Evolutionary conservation across 1,140 invertebrate genomes (phyloP).

Genomic region (Venustaconcha ellipsiformis): DNA sequence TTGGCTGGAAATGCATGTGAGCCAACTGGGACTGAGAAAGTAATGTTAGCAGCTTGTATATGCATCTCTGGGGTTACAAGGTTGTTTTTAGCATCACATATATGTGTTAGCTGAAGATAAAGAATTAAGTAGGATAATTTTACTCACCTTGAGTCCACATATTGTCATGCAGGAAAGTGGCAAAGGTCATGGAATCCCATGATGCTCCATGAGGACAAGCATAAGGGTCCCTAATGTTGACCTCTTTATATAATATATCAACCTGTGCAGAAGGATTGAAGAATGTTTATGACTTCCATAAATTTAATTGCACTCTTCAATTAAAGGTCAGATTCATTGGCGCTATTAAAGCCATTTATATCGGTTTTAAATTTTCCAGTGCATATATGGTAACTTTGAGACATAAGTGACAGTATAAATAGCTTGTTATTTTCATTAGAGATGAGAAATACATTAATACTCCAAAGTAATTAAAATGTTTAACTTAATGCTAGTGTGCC

Average conservation of each 20-base stretch:
- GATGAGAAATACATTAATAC: too few relatives aligned
- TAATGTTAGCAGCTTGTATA: too few relatives aligned
- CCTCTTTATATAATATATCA: conserved; percentile 53
- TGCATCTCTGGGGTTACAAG: too few relatives aligned
- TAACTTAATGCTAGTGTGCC: too few relatives aligned
- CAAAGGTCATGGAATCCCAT: conserved; percentile 64
- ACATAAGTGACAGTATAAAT: too few relatives aligned
- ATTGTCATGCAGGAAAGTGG: conserved; percentile 52
- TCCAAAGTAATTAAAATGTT: too few relatives aligned
- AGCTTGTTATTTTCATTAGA: too few relatives aligned
- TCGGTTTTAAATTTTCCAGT: background rate
- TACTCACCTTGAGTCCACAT: conserved; percentile 52
- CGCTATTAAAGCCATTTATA: background rate
- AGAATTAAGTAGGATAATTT: background rate
- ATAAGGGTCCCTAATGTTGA: conserved; percentile 63
- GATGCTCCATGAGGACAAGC: conserved; percentile 52
- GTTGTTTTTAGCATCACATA: too few relatives aligned
- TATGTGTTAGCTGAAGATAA: too few relatives aligned
- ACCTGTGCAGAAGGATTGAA: background rate
- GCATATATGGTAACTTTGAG: background rate
- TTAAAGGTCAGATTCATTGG: background rate
- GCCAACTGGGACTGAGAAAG: too few relatives aligned
- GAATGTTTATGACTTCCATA: too few relatives aligned
- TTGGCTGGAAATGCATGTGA: too few relatives aligned
- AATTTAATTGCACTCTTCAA: background rate